phyloP scores from a whole-genome alignment of 2,113 vertebrate genomes.

The Chaenogobius annularis region DNA sequence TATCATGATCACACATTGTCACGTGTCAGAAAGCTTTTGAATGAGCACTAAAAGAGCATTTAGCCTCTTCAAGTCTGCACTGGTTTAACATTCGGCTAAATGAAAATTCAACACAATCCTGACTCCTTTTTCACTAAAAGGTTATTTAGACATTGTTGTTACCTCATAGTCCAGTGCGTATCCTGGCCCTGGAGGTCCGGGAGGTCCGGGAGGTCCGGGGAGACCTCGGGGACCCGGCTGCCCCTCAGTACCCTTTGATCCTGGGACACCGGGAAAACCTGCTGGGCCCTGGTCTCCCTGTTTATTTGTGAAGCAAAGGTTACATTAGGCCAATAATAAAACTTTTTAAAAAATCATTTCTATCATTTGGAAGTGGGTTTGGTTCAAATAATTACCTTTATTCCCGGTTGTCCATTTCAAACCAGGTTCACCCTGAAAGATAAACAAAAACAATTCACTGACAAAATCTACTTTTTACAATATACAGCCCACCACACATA shows the following conservation, averaged over 20 bases:
- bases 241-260: constrained; percentile 80
- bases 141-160: background rate
- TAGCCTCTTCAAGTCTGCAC: too few relatives aligned
- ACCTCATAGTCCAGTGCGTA: constrained; percentile 83
- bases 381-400: constrained; percentile 80
- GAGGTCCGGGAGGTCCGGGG: constrained; percentile 82
- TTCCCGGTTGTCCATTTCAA: constrained; percentile 77
- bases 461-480: too few relatives aligned
- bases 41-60: too few relatives aligned
- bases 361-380: too few relatives aligned
- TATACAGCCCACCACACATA: too few relatives aligned
- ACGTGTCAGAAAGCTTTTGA: too few relatives aligned
- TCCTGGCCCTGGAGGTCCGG: constrained; percentile 70
- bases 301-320: too few relatives aligned
- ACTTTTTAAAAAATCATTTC: too few relatives aligned
- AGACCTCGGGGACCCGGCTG: constrained; percentile 81
- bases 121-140: background rate
- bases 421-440: constrained; percentile 85
- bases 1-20: too few relatives aligned
- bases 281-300: constrained; percentile 85
- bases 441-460: constrained; percentile 16
- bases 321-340: too few relatives aligned
- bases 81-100: too few relatives aligned
- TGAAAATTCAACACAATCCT: too few relatives aligned
- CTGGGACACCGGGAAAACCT: constrained; percentile 82